Evolutionary conservation across 2,888 invertebrate species (phyloP).

Genomic region (Tillus elongatus): DNA sequence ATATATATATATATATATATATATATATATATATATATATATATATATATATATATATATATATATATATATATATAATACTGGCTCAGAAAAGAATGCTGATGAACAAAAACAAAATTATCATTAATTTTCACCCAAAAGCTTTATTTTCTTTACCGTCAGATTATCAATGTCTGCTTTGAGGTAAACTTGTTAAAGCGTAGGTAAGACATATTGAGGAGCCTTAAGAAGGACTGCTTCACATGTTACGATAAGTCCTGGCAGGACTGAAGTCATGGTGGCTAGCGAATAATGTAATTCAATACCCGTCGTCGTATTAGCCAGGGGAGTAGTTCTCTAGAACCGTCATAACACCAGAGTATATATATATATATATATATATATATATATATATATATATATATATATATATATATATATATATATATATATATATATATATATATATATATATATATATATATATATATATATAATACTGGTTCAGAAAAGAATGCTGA

Average conservation of each 20-base stretch:
- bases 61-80: conserved; percentile 1
- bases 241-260: no score
- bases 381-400: conserved; percentile 1
- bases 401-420: conserved; percentile 5
- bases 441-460: conserved; percentile 5
- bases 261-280: no score
- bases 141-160: no score
- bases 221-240: no score
- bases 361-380: no score
- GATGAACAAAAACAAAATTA: neutral
- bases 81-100: neutral
- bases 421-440: conserved; percentile 5
- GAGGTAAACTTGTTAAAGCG: no score
- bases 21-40: conserved; percentile 5
- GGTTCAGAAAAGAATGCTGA: neutral
- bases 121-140: neutral
- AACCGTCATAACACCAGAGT: no score
- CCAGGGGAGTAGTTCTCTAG: no score
- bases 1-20: conserved; percentile 5
- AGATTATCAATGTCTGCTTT: no score
- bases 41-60: conserved; percentile 5
- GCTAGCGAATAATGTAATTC: no score
- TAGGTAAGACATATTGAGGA: no score
- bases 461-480: neutral
- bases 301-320: no score